A percentile compares a stretch with the other conserved stretches of the same genome.
These are phyloP conservation scores for Leistus spinibarbis DNA, from an alignment of 2,888 invertebrate genomes.

Conservation along the genomic window DNA sequence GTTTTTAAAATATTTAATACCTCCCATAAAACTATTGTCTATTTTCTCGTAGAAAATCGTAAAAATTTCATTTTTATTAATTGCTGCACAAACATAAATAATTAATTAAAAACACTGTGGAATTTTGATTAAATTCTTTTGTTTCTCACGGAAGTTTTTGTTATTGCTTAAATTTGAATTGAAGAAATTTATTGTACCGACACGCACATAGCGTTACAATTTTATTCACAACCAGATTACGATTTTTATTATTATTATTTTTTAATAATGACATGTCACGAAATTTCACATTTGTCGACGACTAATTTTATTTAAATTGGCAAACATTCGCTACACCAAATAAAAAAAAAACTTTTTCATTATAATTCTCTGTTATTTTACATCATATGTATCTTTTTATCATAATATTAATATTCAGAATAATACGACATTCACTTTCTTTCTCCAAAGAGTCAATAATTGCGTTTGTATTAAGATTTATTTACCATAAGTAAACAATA, in stretches of 20 bases:
- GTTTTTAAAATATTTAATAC: not conserved
- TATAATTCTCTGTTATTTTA: too few species aligned
- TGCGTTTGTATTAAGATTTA: too few species aligned
- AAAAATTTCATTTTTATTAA: constrained; percentile 4
- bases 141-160: constrained; percentile 33
- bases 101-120: constrained; percentile 16
- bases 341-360: too few species aligned
- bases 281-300: not conserved
- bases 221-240: not conserved
- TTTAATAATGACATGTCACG: not conserved
- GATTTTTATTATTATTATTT: not conserved
- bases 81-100: constrained; percentile 13
- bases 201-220: constrained; percentile 17
- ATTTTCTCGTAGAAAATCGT: not conserved
- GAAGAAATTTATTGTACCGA: constrained; percentile 17
- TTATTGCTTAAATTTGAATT: constrained; percentile 17
- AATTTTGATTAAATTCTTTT: constrained; percentile 10
- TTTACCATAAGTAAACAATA: too few species aligned
- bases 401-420: too few species aligned
- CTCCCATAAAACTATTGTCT: not conserved
- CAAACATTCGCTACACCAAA: too few species aligned
- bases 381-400: too few species aligned
- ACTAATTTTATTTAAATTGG: too few species aligned
- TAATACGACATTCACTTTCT: too few species aligned
- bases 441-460: too few species aligned